A percentile compares a stretch with the other conserved stretches of the same genome.
Evolutionary conservation across 2,797 vertebrate species (phyloP).

Genomic region (Euthynnus affinis): DNA sequence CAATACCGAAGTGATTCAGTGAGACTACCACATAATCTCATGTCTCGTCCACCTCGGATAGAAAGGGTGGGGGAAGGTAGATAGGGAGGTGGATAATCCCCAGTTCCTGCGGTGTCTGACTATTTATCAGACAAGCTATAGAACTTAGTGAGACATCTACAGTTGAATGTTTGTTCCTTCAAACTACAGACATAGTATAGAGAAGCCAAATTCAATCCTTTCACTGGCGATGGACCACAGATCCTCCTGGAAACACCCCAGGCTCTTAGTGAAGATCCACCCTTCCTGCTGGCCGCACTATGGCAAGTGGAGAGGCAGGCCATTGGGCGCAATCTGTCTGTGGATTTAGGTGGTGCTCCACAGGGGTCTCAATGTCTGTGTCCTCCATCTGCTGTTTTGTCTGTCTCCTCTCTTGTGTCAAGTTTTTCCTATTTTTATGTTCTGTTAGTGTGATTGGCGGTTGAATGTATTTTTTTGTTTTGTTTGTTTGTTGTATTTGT

Average conservation of each 20-base stretch:
- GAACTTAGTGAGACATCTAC: slow-evolving; percentile 9
- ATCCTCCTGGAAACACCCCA: slow-evolving; percentile 41
- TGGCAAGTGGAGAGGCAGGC: slow-evolving; percentile 48
- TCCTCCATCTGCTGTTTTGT: slow-evolving; percentile 69
- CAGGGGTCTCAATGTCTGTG: slow-evolving; percentile 50
- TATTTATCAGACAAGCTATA: slow-evolving; percentile 1
- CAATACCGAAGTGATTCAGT: slow-evolving; percentile 61
- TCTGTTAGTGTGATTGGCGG: slow-evolving; percentile 26
- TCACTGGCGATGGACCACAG: slow-evolving; percentile 15
- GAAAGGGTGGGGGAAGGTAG: slow-evolving; percentile 13
- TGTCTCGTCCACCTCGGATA: slow-evolving; percentile 38
- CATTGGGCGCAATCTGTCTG: slow-evolving; percentile 55
- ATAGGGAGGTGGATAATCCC: slow-evolving; percentile 25
- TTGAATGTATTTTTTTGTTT: slow-evolving; percentile 7
- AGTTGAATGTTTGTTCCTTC: slow-evolving; percentile 22
- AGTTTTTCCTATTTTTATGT: slow-evolving; percentile 26
- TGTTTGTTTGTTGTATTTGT: slow-evolving; percentile 20
- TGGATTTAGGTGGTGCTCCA: slow-evolving; percentile 46
- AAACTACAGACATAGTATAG: slow-evolving; percentile 7
- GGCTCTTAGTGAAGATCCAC: slow-evolving; percentile 48
- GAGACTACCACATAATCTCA: slow-evolving; percentile 45
- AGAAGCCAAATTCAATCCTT: neutral
- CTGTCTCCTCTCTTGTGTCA: slow-evolving; percentile 54
- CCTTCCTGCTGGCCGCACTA: slow-evolving; percentile 43
- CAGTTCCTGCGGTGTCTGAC: neutral